Conservation (phyloP, 2,888 invertebrate genomes). For the Drosophila emarginata region DNA sequence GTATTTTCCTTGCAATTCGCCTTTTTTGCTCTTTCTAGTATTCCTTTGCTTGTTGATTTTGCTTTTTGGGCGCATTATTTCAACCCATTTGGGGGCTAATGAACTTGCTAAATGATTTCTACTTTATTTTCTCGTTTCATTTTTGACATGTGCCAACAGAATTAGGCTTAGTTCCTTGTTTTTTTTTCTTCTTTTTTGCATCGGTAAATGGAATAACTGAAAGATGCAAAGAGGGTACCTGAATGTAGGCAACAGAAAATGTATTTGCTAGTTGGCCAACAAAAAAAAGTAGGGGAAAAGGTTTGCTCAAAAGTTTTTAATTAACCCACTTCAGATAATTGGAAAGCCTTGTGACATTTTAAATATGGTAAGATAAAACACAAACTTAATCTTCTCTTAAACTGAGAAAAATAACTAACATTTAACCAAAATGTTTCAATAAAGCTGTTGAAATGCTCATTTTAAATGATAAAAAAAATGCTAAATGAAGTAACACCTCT, state of each 20-base stretch:
- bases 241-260: constrained; percentile 63
- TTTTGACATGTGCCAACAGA: constrained; percentile 34
- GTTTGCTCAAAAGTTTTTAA: neutral
- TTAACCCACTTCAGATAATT: neutral
- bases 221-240: constrained; percentile 29
- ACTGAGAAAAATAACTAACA: too few species aligned
- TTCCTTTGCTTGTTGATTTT: constrained; percentile 53
- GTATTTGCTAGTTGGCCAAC: constrained; percentile 41
- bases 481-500: too few species aligned
- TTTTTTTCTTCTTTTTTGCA: neutral
- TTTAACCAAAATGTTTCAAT: too few species aligned
- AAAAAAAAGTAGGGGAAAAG: neutral
- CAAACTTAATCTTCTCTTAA: too few species aligned
- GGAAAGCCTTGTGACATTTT: too few species aligned
- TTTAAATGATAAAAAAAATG: too few species aligned
- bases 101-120: constrained; percentile 59
- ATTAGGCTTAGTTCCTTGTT: constrained; percentile 26
- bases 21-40: constrained; percentile 18
- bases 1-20: constrained; percentile 71
- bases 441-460: too few species aligned
- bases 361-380: too few species aligned
- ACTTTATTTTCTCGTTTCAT: constrained; percentile 13
- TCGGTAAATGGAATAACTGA: constrained; percentile 2
- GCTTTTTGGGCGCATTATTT: constrained; percentile 69
- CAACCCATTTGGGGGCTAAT: constrained; percentile 75